Evolutionary conservation across 2,888 invertebrate genomes (phyloP), one percentile per base, ranked within the genome.

Genomic region (Ethmia dodecea): DNA sequence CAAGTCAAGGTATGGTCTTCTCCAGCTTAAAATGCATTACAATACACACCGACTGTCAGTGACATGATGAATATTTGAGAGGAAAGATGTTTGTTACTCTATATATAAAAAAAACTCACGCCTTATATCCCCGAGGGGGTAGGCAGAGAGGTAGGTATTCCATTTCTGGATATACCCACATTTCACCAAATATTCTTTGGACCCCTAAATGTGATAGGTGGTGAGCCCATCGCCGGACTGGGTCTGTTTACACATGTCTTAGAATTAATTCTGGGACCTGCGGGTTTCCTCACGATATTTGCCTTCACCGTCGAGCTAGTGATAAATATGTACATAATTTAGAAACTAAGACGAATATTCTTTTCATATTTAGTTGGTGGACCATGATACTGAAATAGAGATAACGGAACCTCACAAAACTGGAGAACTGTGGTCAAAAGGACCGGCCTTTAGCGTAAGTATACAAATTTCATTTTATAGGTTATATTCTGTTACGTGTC

Each of bases 391-490:
- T 3, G 52, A 46, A 6, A 33, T 34, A 5, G 58, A 52, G 42
- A 47, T 65, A 32, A 56, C 40, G 5, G 51, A 60, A 26, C 48
- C 64, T 0, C 42, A 52, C 12, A 42, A 50, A 1, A 35, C 52
- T 3, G 64, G 63, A 5, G 60, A 63, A 22, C 5, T 60, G 5
- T 56, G 45, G 40, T 35, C 30, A 13, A 59, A 55, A 31, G 53
- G 55, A 9, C 40, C 43, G 1, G 9, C 38, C 12, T 28, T 28
- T 15, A 28, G 15, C 10, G 28, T 28, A 28, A 5, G 14, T 28
- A n/a, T n/a, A n/a, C n/a, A n/a, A n/a, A n/a, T n/a, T n/a, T n/a
- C n/a, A n/a, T n/a, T n/a, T n/a, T n/a, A n/a, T n/a, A n/a, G n/a
- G n/a, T n/a, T n/a, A n/a, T n/a, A n/a, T n/a, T n/a, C n/a, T n/a